Conservation (phyloP, 2,797 vertebrate genomes). For the Anas georgica region DNA sequence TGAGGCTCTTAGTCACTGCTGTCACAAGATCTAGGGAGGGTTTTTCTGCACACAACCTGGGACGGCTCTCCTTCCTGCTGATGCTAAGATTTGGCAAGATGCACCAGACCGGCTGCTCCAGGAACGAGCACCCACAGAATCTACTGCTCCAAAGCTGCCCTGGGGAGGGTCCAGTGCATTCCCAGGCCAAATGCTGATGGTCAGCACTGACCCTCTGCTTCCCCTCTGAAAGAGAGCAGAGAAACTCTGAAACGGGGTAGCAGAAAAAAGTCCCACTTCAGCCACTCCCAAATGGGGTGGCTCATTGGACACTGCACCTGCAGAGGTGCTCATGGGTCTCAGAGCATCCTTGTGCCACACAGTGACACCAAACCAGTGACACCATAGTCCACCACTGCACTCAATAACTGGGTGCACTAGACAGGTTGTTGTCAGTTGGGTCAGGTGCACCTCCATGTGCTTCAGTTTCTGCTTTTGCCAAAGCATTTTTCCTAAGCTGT, state of each 20-base stretch:
- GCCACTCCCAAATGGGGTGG: background rate
- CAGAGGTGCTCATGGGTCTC: accelerated
- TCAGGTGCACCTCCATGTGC: accelerated
- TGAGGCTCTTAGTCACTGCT: background rate
- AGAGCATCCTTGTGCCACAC: accelerated
- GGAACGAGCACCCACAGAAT: background rate
- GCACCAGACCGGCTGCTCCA: background rate
- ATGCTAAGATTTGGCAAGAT: background rate
- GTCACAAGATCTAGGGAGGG: background rate
- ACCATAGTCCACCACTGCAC: no score
- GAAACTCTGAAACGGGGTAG: background rate
- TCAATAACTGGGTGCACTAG: background rate
- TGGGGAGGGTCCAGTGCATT: background rate
- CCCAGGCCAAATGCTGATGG: background rate
- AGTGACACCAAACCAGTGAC: background rate
- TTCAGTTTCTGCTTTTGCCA: constrained; percentile 8
- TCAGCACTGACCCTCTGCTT: background rate
- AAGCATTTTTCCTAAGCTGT: background rate
- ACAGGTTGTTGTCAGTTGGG: accelerated
- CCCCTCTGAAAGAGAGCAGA: background rate
- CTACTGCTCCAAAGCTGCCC: background rate
- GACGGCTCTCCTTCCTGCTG: background rate
- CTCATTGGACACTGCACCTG: accelerated
- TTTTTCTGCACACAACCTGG: background rate
- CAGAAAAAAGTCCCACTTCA: background rate